Base-by-base conservation (phyloP, 2,797 vertebrate species). In the Sphenopsis melanotis region DNA sequence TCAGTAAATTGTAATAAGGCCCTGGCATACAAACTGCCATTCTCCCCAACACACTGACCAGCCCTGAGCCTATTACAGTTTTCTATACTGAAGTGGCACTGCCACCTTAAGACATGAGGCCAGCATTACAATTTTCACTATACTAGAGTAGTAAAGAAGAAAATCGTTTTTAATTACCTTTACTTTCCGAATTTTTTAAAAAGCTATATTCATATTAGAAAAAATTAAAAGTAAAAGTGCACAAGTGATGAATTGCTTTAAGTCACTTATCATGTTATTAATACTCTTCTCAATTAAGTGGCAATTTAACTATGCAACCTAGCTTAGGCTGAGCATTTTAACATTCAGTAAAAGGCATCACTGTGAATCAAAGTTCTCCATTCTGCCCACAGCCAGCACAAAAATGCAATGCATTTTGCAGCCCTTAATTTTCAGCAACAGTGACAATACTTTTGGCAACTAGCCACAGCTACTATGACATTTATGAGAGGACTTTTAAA, bases 91-190 rank as follows among this genome's bases (percentile, higher is more conserved):
- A 95, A 86, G 83, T 84, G 82, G 88, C 77, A 84, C 90, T 95
- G 93, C 95, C 93, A 96, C 77, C 96, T 94, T 94, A 55, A 92
- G 95, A 96, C 84, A 71, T 24, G 65, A 93, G 15, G 53, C 29
- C 50, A 89, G 72, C 53, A 94, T 74, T 96, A 90, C 94, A 93
- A 20, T 80, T 76, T 44, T 76, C 66, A 87, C 30, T 44, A 32
- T 5, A 68, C 11, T 8, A 50, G 14, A 59, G 8, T 12, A 65
- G 20, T 20, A 10, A 56, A 72, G 83, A 57, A 34, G 27, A 36
- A 52, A n/a, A 27, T 7, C 5, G 2, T 15, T 59, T 61, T 50
- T 39, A 80, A 66, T n/a, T 34, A 60, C 16, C 10, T 65, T 56
- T 12, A 36, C 15, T 55, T 70, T 14, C 19, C 42, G 9, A 29